These are phyloP conservation scores for Mionectes olivaceus DNA, from an alignment of 2,797 vertebrate genomes.

Conservation along the genomic window DNA sequence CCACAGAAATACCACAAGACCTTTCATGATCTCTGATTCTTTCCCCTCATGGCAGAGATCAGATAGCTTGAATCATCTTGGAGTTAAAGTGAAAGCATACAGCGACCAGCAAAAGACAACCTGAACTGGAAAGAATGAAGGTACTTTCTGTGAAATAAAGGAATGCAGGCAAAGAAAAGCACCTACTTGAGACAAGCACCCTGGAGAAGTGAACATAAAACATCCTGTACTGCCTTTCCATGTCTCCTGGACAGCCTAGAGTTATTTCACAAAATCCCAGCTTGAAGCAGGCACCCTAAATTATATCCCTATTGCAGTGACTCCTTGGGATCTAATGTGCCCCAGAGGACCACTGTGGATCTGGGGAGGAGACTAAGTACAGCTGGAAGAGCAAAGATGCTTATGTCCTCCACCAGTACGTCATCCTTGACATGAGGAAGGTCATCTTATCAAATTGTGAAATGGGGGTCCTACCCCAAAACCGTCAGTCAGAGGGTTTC, in stretches of 20 bases:
- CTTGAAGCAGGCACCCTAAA: not conserved
- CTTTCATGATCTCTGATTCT: not conserved
- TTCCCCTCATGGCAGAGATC: not conserved
- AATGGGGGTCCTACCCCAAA: not conserved
- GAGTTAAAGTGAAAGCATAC: not conserved
- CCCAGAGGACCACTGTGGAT: accelerated
- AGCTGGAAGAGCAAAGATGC: not conserved
- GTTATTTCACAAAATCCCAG: not conserved
- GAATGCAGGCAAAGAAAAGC: not conserved
- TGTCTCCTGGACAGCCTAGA: not conserved
- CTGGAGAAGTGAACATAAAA: not conserved
- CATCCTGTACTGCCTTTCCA: not conserved
- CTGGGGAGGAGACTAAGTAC: not conserved
- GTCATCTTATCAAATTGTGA: not conserved
- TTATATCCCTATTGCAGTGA: not conserved
- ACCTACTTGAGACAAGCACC: not conserved
- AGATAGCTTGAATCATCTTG: not conserved
- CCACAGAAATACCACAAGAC: not conserved
- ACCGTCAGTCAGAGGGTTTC: not conserved
- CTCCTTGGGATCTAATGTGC: not conserved
- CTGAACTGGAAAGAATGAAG: not conserved
- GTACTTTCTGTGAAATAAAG: not conserved
- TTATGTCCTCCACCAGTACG: not conserved
- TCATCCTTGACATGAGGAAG: not conserved
- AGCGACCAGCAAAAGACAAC: not conserved